Percentiles rank a stretch among this genome's conserved stretches.
phyloP scores from a whole-genome alignment of 64 coral and sea anemone genomes.

The Stichodactyla helianthus region DNA sequence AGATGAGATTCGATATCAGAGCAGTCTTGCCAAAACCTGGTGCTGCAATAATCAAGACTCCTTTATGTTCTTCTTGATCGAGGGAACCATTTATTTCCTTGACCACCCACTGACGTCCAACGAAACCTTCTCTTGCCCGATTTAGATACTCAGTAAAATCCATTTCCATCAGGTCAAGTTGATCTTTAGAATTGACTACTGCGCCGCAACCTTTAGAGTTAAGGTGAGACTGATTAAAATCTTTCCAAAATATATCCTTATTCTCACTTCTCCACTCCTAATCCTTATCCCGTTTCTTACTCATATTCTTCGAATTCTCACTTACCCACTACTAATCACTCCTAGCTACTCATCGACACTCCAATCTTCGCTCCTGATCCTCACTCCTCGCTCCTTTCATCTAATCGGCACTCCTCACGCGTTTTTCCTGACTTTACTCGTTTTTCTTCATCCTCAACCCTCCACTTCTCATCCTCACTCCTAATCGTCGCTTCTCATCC shows the following conservation, averaged over 20 bases:
- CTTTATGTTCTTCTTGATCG: not conserved
- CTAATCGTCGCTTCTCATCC: no score
- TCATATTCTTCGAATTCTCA: no score
- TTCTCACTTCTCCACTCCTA: no score
- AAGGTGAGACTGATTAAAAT: not conserved
- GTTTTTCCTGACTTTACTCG: no score
- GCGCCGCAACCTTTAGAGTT: slow-evolving; percentile 28
- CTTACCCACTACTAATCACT: no score
- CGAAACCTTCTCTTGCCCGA: slow-evolving; percentile 52
- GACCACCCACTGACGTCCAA: slow-evolving; percentile 83
- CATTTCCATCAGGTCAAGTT: slow-evolving; percentile 53
- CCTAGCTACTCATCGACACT: no score
- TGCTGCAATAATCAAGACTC: slow-evolving; percentile 77
- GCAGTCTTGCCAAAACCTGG: slow-evolving; percentile 92
- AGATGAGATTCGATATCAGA: slow-evolving; percentile 71
- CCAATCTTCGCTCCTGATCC: no score
- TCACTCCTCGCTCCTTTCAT: no score
- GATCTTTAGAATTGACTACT: not conserved
- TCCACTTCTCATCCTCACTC: no score
- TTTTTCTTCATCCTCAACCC: no score
- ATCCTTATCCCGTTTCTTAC: not conserved
- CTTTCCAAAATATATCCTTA: not conserved
- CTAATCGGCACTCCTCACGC: no score
- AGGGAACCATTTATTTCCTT: slow-evolving; percentile 34
- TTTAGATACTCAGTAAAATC: slow-evolving; percentile 61